Evolutionary conservation across 2,113 vertebrate species (phyloP).

Genomic region (Caretta caretta): DNA sequence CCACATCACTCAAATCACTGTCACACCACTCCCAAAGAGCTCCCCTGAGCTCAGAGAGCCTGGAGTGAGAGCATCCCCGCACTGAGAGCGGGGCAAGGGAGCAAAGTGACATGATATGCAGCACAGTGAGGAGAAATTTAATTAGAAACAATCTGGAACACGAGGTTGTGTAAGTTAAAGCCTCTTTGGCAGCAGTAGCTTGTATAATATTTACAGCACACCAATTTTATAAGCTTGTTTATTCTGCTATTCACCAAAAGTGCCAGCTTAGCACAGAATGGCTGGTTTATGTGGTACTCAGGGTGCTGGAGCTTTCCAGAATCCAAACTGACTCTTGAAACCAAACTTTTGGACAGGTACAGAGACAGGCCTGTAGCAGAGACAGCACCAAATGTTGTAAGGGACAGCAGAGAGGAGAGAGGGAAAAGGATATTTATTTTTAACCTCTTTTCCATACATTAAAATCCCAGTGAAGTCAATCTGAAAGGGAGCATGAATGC

Average conservation of each 20-base stretch:
- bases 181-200: not conserved
- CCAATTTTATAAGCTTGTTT: not conserved
- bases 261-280: not conserved
- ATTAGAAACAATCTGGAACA: not conserved
- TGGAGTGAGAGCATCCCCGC: not conserved
- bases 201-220: not conserved
- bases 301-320: not conserved
- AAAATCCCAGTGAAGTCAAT: not conserved
- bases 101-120: not conserved
- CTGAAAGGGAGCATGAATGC: not conserved
- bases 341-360: not conserved
- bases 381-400: not conserved
- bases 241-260: not conserved
- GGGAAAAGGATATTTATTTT: not conserved
- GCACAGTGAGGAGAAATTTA: not conserved
- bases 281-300: not conserved
- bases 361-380: not conserved
- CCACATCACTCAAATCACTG: not conserved
- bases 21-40: not conserved
- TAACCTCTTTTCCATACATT: not conserved
- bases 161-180: not conserved
- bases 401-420: not conserved
- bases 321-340: not conserved
- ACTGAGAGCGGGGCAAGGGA: not conserved
- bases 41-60: not conserved